Base-by-base conservation (phyloP, 2,113 vertebrate genomes). In the Oreotrochilus melanogaster region DNA sequence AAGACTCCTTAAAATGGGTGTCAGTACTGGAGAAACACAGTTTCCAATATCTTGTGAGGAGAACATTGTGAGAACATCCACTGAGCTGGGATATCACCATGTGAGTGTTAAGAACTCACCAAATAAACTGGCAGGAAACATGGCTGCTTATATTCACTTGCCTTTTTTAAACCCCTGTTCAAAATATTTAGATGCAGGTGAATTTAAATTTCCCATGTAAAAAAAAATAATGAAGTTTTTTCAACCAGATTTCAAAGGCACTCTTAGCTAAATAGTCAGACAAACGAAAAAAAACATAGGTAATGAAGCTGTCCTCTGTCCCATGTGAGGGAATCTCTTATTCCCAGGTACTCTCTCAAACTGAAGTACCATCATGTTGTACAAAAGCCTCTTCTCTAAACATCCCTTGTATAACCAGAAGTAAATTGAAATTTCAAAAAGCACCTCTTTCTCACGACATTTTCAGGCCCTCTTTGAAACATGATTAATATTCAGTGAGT, bases 381-480 rank as follows among this genome's bases (percentile, higher is more conserved):
- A 86, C 21, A 85, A 80, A 92, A 86, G 4, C 3, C 11, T 54
- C 5, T 56, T 64, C 42, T 73, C 28, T 58, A 58, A 81, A 62
- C 56, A 56, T 33, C 67, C 11, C 5, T 91, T 47, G 10, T 42
- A 33, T 89, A 37, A 2, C 9, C 71, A 93, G 80, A 79, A 92
- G 75, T 30, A 0, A 88, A 79, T 64, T 79, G 33, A 89, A 72
- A 91, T 88, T 89, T 71, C 78, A 14, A 54, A 48, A 74, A 28
- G 6, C 6, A 33, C 19, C 13, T 79, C n/a, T 71, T 69, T 84
- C 64, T 92, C 43, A 22, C 76, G 70, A 75, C 62, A 71, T 95
- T 95, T 95, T 78, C 86, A 93, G 27, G 8, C 6, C 22, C 21
- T 78, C 60, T 90, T 83, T 91, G 78, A 74, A 93, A 79, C 16